These are phyloP conservation scores for Gymnoscopelus microlampas DNA, from an alignment of 2,797 vertebrate genomes.

Conservation along the genomic window DNA sequence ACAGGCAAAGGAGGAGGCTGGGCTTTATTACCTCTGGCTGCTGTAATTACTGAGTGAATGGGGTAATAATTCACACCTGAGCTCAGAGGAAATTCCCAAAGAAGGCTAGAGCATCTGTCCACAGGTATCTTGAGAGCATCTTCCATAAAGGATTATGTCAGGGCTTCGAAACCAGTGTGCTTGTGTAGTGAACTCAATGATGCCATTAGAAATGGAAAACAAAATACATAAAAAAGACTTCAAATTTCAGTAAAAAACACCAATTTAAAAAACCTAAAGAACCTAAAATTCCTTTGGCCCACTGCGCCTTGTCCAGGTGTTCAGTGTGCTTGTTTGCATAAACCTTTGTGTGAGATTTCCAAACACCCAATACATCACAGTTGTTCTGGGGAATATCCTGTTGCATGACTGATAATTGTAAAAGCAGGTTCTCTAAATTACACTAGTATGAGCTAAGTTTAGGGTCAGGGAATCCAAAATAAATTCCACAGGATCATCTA, in stretches of 20 bases:
- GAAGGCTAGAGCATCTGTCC: conserved; percentile 38
- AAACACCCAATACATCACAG: conserved; percentile 16
- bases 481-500: conserved; percentile 33
- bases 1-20: conserved; percentile 31
- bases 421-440: conserved; percentile 15
- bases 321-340: neutral
- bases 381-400: neutral
- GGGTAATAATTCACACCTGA: conserved; percentile 65
- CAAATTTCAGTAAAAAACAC: no score
- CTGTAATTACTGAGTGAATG: conserved; percentile 60
- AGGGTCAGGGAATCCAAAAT: conserved; percentile 23
- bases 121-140: conserved; percentile 1
- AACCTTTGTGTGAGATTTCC: conserved; percentile 5
- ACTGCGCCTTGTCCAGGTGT: conserved; percentile 6
- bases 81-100: conserved; percentile 61
- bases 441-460: conserved; percentile 1
- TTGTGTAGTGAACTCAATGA: neutral
- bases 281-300: no score
- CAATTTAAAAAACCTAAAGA: no score
- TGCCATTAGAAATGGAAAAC: neutral
- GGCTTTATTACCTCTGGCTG: conserved; percentile 51
- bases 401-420: neutral
- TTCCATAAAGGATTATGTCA: conserved; percentile 20
- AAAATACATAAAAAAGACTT: no score
- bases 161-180: neutral